These are phyloP conservation scores for Ictalurus furcatus DNA, from an alignment of 2,113 vertebrate genomes.

Conservation along the genomic window DNA sequence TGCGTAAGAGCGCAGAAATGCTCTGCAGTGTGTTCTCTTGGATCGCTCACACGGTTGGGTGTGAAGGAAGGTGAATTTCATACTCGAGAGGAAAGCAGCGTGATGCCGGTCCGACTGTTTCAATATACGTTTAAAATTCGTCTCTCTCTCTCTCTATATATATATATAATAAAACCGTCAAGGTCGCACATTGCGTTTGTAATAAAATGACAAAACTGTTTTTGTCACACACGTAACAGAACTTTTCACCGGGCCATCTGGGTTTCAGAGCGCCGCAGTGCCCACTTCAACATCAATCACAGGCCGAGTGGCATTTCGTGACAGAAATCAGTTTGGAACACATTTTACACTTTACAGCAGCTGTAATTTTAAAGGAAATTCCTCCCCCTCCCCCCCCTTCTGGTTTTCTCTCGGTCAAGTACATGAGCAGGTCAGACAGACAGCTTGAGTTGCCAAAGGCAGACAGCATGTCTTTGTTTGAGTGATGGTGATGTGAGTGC, in stretches of 20 bases:
- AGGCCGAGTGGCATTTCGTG: conserved; percentile 48
- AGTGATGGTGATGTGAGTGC: conserved; percentile 55
- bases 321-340: conserved; percentile 64
- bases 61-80: conserved; percentile 56
- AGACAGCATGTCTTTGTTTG: conserved; percentile 61
- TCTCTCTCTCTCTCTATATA: conserved; percentile 5
- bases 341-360: conserved; percentile 57
- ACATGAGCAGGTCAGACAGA: conserved; percentile 60
- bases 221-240: conserved; percentile 57
- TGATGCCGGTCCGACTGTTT: conserved; percentile 57
- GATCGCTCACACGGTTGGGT: conserved; percentile 48
- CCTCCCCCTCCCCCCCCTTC: conserved; percentile 4
- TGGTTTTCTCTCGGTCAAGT: conserved; percentile 52
- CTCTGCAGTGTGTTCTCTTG: conserved; percentile 45
- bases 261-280: conserved; percentile 34
- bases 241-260: conserved; percentile 44
- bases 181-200: conserved; percentile 57
- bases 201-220: conserved; percentile 64
- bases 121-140: conserved; percentile 55
- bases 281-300: conserved; percentile 69
- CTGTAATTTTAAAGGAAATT: conserved; percentile 52
- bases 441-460: conserved; percentile 56
- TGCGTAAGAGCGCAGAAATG: conserved; percentile 16
- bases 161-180: conserved; percentile 53
- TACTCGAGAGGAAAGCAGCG: conserved; percentile 55